These are phyloP conservation scores for Abrostola triplasia DNA, from an alignment of 2,888 invertebrate genomes.

Conservation along the genomic window DNA sequence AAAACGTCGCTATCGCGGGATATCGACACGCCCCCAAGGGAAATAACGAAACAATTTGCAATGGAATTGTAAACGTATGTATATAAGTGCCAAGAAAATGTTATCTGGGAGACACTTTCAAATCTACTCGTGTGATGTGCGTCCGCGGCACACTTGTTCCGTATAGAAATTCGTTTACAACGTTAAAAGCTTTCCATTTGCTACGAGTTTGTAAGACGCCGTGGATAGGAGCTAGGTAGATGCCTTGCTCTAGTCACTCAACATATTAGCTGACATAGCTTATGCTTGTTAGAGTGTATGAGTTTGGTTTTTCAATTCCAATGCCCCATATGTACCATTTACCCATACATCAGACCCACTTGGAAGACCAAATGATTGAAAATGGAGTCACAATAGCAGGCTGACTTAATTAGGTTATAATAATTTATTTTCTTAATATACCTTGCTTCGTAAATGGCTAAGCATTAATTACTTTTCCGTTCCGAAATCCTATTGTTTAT, in stretches of 20 bases:
- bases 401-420: not conserved
- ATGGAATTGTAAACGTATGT: constrained; percentile 32
- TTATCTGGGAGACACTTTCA: constrained; percentile 44
- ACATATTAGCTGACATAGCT: constrained; percentile 44
- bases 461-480: constrained; percentile 30
- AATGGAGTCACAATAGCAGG: too few relatives aligned
- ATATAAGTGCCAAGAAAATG: constrained; percentile 25
- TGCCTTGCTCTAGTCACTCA: constrained; percentile 27
- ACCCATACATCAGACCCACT: too few relatives aligned
- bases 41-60: constrained; percentile 50
- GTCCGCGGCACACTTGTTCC: constrained; percentile 34
- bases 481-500: constrained; percentile 39
- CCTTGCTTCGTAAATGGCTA: constrained; percentile 24
- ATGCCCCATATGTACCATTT: too few relatives aligned
- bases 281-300: not conserved
- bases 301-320: not conserved
- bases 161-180: constrained; percentile 76
- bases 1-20: constrained; percentile 31
- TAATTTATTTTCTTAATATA: constrained; percentile 4
- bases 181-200: constrained; percentile 83
- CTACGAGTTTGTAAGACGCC: constrained; percentile 61
- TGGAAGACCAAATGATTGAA: too few relatives aligned
- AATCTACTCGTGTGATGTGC: constrained; percentile 45
- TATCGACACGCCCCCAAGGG: constrained; percentile 33
- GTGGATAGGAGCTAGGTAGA: constrained; percentile 50